Evolutionary conservation across 2,797 vertebrate species (phyloP).

Genomic region (Myotis myotis): DNA sequence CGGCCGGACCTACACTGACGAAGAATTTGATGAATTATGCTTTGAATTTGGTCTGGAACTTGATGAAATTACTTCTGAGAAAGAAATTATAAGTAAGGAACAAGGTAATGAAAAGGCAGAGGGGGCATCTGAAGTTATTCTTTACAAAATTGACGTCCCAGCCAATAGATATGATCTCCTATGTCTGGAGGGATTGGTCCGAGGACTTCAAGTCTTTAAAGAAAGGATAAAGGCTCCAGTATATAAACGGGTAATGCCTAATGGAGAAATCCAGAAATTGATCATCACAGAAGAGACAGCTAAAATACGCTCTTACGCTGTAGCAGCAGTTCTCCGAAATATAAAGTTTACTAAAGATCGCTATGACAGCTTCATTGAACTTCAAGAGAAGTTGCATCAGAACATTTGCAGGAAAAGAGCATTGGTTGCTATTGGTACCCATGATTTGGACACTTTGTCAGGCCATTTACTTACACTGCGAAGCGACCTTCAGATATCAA

Average conservation of each 20-base stretch:
- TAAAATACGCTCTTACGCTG: slow-evolving; percentile 92
- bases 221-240: slow-evolving; percentile 92
- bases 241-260: slow-evolving; percentile 89
- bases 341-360: slow-evolving; percentile 93
- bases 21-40: no score
- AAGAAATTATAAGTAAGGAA: no score
- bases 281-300: slow-evolving; percentile 94
- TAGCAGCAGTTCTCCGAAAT: slow-evolving; percentile 94
- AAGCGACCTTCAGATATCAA: slow-evolving; percentile 92
- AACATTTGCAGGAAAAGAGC: slow-evolving; percentile 98
- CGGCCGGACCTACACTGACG: no score
- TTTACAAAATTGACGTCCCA: no score
- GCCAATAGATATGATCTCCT: no score
- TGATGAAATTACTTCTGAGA: no score
- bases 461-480: slow-evolving; percentile 96
- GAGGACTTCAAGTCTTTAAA: no score
- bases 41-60: no score
- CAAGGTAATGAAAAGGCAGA: no score
- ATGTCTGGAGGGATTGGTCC: no score
- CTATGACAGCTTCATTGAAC: slow-evolving; percentile 97
- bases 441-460: slow-evolving; percentile 94
- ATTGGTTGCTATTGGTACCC: slow-evolving; percentile 96
- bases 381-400: slow-evolving; percentile 98
- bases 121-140: no score
- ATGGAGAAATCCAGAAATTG: slow-evolving; percentile 90